Evolutionary conservation across 2,113 vertebrate species (phyloP).

Genomic region (Lichenostomus cassidix): DNA sequence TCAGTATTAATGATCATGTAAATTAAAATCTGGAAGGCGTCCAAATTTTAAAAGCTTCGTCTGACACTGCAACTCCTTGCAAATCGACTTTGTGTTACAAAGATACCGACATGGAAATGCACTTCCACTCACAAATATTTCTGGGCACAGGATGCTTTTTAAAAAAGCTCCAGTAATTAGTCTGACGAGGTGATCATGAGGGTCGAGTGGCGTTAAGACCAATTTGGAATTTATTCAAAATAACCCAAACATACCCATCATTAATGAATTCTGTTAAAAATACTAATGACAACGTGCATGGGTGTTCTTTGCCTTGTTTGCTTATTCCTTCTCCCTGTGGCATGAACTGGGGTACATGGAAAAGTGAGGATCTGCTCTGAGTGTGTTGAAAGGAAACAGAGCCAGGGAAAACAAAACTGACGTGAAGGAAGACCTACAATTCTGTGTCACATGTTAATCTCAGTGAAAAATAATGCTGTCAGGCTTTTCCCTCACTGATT

Average conservation of each 20-base stretch:
- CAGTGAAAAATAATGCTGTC: not conserved
- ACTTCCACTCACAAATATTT: conserved; percentile 1
- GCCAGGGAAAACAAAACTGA: not conserved
- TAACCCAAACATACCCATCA: not conserved
- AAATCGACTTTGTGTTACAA: conserved; percentile 35
- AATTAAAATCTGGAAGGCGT: conserved; percentile 61
- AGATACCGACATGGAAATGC: not conserved
- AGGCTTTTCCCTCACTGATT: not conserved
- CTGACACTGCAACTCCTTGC: conserved; percentile 18
- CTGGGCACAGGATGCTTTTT: not conserved
- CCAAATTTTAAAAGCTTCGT: conserved; percentile 60
- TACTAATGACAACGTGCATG: too few species aligned
- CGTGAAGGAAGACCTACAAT: not conserved
- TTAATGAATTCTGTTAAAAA: not conserved
- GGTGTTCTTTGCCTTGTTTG: not conserved
- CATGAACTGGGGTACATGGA: not conserved
- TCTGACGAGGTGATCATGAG: not conserved
- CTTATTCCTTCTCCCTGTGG: not conserved
- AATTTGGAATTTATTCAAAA: conserved; percentile 5
- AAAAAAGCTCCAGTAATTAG: conserved; percentile 2
- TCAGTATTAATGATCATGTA: conserved; percentile 58
- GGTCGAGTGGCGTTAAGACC: not conserved
- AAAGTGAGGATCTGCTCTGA: not conserved
- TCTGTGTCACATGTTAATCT: not conserved
- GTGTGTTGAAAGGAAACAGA: not conserved